phyloP scores from a whole-genome alignment of 64 coral and sea anemone genomes.

The Montipora sp. region DNA sequence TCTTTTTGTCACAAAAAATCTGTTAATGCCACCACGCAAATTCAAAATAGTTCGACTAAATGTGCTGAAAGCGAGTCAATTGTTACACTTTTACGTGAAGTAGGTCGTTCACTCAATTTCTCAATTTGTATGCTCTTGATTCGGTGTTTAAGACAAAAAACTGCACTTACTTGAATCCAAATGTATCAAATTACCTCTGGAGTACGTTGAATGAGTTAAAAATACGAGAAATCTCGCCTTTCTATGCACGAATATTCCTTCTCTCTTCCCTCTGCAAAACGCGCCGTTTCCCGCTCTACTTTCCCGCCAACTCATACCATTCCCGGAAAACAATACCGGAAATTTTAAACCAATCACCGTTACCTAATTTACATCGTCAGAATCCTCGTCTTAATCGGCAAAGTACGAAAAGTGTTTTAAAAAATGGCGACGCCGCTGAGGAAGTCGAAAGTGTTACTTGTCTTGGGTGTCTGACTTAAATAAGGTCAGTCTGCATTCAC shows the following conservation, averaged over 20 bases:
- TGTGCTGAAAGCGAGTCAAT: too few relatives aligned
- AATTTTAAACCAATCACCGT: background rate
- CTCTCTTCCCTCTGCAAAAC: background rate
- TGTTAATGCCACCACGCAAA: too few relatives aligned
- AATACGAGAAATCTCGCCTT: background rate
- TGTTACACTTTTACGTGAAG: too few relatives aligned
- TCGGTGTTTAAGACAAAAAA: background rate
- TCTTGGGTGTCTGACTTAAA: background rate
- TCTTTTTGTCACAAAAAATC: too few relatives aligned
- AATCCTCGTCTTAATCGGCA: background rate
- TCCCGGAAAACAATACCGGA: background rate
- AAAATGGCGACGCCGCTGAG: background rate
- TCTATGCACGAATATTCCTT: background rate
- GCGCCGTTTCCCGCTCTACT: background rate
- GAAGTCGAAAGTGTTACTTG: too few relatives aligned
- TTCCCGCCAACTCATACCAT: slow-evolving; percentile 1
- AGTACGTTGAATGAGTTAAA: background rate
- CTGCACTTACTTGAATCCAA: background rate
- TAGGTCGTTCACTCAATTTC: too few relatives aligned
- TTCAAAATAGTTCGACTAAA: too few relatives aligned
- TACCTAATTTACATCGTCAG: background rate
- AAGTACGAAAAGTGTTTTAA: too few relatives aligned
- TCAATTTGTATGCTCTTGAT: too few relatives aligned
- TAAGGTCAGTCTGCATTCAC: too few relatives aligned
- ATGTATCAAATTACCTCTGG: background rate